Conservation (phyloP, 2,113 vertebrate genomes). For the Sylvia atricapilla region DNA sequence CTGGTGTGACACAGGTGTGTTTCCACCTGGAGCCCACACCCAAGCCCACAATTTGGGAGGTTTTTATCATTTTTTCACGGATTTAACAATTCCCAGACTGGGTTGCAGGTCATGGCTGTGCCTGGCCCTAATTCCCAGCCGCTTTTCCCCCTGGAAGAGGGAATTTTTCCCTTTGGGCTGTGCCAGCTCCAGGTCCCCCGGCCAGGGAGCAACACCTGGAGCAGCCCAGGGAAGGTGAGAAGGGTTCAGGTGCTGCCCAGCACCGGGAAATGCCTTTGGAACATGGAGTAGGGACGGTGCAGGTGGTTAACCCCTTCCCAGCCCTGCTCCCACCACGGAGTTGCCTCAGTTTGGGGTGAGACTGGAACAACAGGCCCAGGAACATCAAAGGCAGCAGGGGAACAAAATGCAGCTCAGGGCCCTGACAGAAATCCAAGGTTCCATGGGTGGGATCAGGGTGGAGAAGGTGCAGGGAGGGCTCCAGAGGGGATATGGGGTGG, state of each 20-base stretch:
- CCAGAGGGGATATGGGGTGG: rapidly evolving
- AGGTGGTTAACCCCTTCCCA: slow-evolving; percentile 28
- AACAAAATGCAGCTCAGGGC: rapidly evolving
- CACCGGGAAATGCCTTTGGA: slow-evolving; percentile 12
- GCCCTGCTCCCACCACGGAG: not conserved
- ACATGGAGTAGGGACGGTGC: not conserved
- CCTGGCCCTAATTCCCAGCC: not conserved
- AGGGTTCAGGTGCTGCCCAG: not conserved
- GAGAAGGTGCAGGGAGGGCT: not conserved
- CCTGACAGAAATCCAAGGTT: rapidly evolving
- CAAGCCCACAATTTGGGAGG: rapidly evolving
- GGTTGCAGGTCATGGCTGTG: rapidly evolving
- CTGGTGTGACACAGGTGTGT: rapidly evolving
- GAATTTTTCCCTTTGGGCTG: not conserved
- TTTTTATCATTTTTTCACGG: rapidly evolving
- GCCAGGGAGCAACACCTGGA: not conserved
- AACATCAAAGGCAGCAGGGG: rapidly evolving
- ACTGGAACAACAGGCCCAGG: not conserved
- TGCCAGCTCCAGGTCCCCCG: rapidly evolving
- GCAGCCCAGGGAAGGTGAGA: not conserved
- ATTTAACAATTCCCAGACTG: rapidly evolving
- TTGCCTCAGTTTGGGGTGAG: rapidly evolving
- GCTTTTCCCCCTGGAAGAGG: not conserved
- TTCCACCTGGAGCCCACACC: not conserved
- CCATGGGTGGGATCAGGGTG: rapidly evolving